These are phyloP conservation scores for Furcula furcula DNA, from an alignment of 2,888 invertebrate species.

Conservation along the genomic window DNA sequence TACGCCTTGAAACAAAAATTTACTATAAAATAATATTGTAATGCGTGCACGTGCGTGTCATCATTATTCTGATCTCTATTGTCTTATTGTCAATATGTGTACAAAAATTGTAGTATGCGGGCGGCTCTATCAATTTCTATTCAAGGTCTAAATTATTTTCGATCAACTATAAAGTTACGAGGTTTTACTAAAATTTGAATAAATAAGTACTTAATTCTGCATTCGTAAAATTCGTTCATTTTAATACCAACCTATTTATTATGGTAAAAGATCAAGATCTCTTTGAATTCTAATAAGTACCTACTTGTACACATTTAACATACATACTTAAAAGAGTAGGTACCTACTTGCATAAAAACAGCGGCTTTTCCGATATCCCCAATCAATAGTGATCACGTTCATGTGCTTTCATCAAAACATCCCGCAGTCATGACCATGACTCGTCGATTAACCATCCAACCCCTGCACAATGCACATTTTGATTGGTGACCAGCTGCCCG, in stretches of 20 bases:
- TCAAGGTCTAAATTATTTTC: too few species aligned
- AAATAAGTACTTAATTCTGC: too few species aligned
- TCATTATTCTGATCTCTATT: neutral
- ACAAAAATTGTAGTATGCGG: slow-evolving; percentile 3
- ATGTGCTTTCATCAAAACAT: slow-evolving; percentile 44
- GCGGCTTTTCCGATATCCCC: slow-evolving; percentile 10
- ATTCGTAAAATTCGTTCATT: too few species aligned
- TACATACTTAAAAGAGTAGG: too few species aligned
- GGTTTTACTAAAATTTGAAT: too few species aligned
- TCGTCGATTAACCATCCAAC: slow-evolving; percentile 60
- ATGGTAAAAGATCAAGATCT: too few species aligned
- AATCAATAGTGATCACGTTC: slow-evolving; percentile 21
- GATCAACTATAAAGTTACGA: too few species aligned
- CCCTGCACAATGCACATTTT: slow-evolving; percentile 70
- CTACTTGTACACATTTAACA: too few species aligned
- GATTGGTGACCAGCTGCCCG: slow-evolving; percentile 74
- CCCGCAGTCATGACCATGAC: slow-evolving; percentile 48
- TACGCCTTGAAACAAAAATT: too few species aligned
- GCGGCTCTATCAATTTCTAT: neutral
- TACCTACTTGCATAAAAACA: slow-evolving; percentile 11
- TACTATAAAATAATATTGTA: neutral
- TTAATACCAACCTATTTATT: too few species aligned
- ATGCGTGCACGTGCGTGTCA: slow-evolving; percentile 25
- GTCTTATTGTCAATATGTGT: neutral
- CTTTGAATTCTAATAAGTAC: too few species aligned